Evolutionary conservation across 2,113 vertebrate genomes (phyloP).

Genomic region (Syngnathus floridae): DNA sequence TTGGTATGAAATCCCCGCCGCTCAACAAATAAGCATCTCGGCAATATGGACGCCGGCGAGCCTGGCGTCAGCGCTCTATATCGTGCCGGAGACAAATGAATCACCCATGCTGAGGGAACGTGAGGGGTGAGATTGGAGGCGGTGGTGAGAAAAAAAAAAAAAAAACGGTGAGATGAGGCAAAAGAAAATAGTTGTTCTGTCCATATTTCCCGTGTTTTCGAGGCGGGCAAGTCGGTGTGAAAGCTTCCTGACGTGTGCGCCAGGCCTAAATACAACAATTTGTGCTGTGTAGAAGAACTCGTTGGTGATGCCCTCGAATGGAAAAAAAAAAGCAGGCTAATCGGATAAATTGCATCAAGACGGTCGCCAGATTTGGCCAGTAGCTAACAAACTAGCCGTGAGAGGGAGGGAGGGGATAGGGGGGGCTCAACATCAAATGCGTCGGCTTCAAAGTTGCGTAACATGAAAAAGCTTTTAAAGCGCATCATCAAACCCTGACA

Average conservation of each 20-base stretch:
- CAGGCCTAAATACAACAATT: not conserved
- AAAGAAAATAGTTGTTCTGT: constrained; percentile 64
- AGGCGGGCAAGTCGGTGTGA: constrained; percentile 54
- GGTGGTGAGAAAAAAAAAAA: constrained; percentile 35
- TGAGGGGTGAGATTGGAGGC: constrained; percentile 48
- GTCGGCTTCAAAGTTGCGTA: constrained; percentile 67
- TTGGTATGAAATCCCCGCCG: constrained; percentile 58
- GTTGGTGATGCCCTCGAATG: not conserved
- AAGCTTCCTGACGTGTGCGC: not conserved
- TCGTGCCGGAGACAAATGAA: constrained; percentile 73
- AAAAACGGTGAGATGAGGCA: constrained; percentile 47
- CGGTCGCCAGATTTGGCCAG: constrained; percentile 55
- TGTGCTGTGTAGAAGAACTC: not conserved
- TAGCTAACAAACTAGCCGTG: constrained; percentile 57
- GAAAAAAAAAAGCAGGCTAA: constrained; percentile 26
- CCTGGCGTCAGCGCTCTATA: constrained; percentile 63
- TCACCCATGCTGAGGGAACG: constrained; percentile 67
- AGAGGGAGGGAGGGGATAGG: not conserved
- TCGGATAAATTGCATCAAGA: constrained; percentile 53
- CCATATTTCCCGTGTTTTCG: constrained; percentile 52
- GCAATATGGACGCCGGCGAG: constrained; percentile 46
- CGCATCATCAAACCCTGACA: constrained; percentile 57
- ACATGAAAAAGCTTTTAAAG: constrained; percentile 64
- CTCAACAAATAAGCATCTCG: constrained; percentile 63
- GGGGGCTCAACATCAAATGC: constrained; percentile 56